Evolutionary conservation across 1,140 invertebrate genomes (phyloP).

Genomic region (Bombus huntii): DNA sequence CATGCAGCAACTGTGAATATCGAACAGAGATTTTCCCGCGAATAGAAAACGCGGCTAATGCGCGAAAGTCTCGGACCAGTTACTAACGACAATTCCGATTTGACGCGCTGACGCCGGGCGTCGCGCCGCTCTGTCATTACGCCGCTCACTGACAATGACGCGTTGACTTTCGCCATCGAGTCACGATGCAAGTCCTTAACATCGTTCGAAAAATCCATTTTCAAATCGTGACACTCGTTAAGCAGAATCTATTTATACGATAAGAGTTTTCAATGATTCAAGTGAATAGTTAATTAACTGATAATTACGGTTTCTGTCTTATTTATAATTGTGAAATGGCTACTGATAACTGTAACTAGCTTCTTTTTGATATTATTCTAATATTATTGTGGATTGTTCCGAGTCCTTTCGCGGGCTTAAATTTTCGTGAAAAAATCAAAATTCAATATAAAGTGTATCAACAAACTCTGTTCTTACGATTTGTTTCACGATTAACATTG

Average conservation of each 20-base stretch:
- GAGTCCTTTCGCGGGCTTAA: no score
- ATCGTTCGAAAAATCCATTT: neutral
- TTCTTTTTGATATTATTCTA: no score
- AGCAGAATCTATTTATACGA: neutral
- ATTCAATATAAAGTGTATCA: no score
- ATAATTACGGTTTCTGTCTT: no score
- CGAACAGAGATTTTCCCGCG: conserved; percentile 23
- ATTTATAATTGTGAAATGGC: no score
- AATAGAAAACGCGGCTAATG: conserved; percentile 68
- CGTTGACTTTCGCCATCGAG: conserved; percentile 54
- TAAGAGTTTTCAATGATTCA: no score
- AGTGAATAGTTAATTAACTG: no score
- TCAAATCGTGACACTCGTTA: neutral
- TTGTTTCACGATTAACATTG: no score
- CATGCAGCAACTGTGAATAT: neutral
- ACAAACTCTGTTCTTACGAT: no score
- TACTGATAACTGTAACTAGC: no score
- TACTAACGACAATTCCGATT: conserved; percentile 63
- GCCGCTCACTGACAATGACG: conserved; percentile 56
- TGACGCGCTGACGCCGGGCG: conserved; percentile 54
- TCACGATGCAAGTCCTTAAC: neutral
- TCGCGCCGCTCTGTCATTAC: conserved; percentile 64
- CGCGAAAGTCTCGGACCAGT: conserved; percentile 59
- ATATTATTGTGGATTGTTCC: no score
- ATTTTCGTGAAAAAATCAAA: no score